Percentiles rank a stretch among this genome's conserved stretches.
Conservation (phyloP, 2,113 vertebrate genomes). For the Pycnonotus jocosus region DNA sequence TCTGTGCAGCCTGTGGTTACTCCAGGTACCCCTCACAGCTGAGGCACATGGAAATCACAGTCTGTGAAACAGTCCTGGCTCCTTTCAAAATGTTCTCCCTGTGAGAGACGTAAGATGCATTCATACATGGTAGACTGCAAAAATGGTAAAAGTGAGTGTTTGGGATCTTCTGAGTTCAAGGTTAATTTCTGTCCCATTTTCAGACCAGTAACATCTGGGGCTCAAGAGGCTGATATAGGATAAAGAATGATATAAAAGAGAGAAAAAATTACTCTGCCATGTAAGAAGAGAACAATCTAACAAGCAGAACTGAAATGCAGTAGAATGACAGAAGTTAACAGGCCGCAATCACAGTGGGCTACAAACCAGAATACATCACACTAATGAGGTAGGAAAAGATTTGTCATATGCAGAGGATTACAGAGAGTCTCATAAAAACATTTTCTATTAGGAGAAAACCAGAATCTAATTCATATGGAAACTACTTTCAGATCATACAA, state of each 20-base stretch:
- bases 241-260: background rate
- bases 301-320: background rate
- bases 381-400: background rate
- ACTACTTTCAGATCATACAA: background rate
- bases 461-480: background rate
- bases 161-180: background rate
- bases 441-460: background rate
- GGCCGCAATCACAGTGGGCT: background rate
- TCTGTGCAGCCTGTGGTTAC: accelerated
- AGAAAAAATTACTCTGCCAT: background rate
- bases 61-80: background rate
- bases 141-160: background rate
- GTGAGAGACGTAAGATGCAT: background rate
- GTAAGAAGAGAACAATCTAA: background rate
- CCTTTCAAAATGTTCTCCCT: background rate
- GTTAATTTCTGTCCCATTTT: conserved; percentile 4
- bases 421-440: background rate
- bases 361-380: background rate
- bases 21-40: background rate
- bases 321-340: background rate
- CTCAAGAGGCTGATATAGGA: background rate
- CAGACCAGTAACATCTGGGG: background rate
- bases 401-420: conserved; percentile 1
- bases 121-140: background rate
- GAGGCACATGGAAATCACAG: background rate